Percentiles rank a stretch among this genome's conserved stretches.
Evolutionary conservation across 2,797 vertebrate species (phyloP).

Genomic region (Epinephelus coioides): DNA sequence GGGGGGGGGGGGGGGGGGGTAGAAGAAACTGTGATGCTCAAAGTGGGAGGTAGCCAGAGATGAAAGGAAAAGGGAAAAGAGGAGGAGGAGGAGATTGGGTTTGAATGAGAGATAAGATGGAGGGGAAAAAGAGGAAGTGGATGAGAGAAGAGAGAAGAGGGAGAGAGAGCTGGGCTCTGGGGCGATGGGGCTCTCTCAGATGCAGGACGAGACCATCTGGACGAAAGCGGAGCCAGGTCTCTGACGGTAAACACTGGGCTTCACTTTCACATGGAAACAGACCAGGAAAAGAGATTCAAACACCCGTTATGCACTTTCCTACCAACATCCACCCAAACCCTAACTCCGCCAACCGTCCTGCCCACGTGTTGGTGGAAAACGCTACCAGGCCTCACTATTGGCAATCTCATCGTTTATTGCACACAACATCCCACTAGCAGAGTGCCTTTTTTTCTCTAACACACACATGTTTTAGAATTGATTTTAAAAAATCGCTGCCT

Average conservation of each 20-base stretch:
- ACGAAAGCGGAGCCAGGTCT: slow-evolving; percentile 78
- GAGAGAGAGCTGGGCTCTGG: slow-evolving; percentile 61
- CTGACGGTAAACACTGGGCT: slow-evolving; percentile 80
- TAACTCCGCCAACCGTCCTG: slow-evolving; percentile 19
- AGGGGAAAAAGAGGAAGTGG: slow-evolving; percentile 55
- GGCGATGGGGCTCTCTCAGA: slow-evolving; percentile 72
- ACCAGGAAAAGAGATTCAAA: slow-evolving; percentile 68
- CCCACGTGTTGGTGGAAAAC: slow-evolving; percentile 51
- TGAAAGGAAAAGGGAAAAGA: slow-evolving; percentile 63
- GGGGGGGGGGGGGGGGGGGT: not conserved
- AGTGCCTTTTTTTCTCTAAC: not conserved
- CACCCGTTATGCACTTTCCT: slow-evolving; percentile 54
- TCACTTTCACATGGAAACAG: slow-evolving; percentile 67
- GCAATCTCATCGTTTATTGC: slow-evolving; percentile 33
- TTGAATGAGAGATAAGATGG: slow-evolving; percentile 69
- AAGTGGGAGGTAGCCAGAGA: slow-evolving; percentile 58
- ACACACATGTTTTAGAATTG: slow-evolving; percentile 19
- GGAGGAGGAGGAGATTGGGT: slow-evolving; percentile 55
- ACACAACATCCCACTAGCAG: slow-evolving; percentile 41
- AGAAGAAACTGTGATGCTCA: slow-evolving; percentile 55
- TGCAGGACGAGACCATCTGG: slow-evolving; percentile 82
- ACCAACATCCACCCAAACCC: slow-evolving; percentile 39
- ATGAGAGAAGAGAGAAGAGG: slow-evolving; percentile 59
- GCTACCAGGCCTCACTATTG: slow-evolving; percentile 38
- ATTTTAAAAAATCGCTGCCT: slow-evolving; percentile 25